Evolutionary conservation across 1,140 invertebrate species (phyloP).

Genomic region (Anastatus disparis): DNA sequence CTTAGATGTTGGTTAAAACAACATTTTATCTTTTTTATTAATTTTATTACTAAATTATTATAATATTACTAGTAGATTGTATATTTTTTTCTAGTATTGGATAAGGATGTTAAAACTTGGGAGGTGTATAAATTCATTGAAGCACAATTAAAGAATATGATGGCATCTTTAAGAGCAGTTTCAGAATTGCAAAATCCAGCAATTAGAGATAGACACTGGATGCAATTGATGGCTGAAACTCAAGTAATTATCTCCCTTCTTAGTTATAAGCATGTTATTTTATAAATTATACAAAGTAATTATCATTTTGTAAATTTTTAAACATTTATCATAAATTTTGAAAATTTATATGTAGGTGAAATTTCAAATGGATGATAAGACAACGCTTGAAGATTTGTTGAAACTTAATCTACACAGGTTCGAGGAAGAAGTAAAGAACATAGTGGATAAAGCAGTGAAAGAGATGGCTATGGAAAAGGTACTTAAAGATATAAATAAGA

Average conservation of each 20-base stretch:
- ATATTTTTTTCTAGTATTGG: constrained; percentile 69
- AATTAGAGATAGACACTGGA: constrained; percentile 92
- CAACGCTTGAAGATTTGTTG: constrained; percentile 87
- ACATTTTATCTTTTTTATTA: too few species aligned
- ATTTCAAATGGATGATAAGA: constrained; percentile 79
- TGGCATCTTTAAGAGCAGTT: constrained; percentile 88
- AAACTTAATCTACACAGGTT: constrained; percentile 89
- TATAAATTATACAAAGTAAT: constrained; percentile 32
- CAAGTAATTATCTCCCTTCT: too few species aligned
- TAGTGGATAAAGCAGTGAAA: constrained; percentile 95
- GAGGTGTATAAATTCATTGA: constrained; percentile 79
- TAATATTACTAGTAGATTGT: too few species aligned
- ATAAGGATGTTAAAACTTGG: constrained; percentile 90
- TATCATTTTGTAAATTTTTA: background rate
- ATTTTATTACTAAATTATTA: too few species aligned
- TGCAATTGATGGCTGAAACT: constrained; percentile 90
- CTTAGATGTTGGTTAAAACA: constrained; percentile 68
- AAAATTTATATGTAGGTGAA: constrained; percentile 69
- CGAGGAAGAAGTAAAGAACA: constrained; percentile 94
- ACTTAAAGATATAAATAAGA: constrained; percentile 83
- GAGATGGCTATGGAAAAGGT: constrained; percentile 96
- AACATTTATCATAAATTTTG: constrained; percentile 17
- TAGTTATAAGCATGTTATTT: too few species aligned
- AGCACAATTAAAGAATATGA: constrained; percentile 82
- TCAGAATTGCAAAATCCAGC: constrained; percentile 94